Conservation (phyloP, 1,140 invertebrate genomes). For the Nixonia krombeini region DNA sequence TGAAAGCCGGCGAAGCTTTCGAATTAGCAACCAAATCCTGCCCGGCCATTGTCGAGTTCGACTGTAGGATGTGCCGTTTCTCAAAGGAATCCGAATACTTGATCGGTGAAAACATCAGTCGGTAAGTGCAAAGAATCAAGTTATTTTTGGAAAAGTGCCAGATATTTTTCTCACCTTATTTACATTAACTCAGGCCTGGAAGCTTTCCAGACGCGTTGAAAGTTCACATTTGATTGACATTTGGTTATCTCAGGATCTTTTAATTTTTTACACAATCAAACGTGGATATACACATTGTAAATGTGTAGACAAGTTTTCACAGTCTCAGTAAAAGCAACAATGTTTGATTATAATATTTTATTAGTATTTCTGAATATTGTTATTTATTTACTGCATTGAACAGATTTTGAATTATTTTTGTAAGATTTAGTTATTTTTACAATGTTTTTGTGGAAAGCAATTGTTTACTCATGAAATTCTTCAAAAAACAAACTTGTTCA, state of each 20-base stretch:
- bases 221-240: slow-evolving; percentile 17
- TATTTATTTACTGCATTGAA: too few species aligned
- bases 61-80: slow-evolving; percentile 63
- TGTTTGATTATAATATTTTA: too few species aligned
- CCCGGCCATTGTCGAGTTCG: slow-evolving; percentile 48
- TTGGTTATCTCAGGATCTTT: not conserved
- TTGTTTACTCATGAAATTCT: too few species aligned
- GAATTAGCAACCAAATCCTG: slow-evolving; percentile 43
- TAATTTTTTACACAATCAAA: slow-evolving; percentile 4
- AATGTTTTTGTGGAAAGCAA: too few species aligned
- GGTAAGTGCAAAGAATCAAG: slow-evolving; percentile 46
- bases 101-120: slow-evolving; percentile 49
- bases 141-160: slow-evolving; percentile 19
- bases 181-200: slow-evolving; percentile 19
- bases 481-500: too few species aligned
- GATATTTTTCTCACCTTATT: slow-evolving; percentile 12
- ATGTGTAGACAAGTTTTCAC: too few species aligned
- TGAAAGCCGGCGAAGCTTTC: slow-evolving; percentile 59
- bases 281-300: slow-evolving; percentile 4
- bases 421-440: too few species aligned
- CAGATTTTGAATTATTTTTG: too few species aligned
- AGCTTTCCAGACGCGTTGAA: slow-evolving; percentile 16
- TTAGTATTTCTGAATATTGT: too few species aligned
- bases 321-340: too few species aligned
- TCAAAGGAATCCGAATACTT: slow-evolving; percentile 52